Evolutionary conservation across 2,113 vertebrate species (phyloP).

Genomic region (Trachemys scripta): DNA sequence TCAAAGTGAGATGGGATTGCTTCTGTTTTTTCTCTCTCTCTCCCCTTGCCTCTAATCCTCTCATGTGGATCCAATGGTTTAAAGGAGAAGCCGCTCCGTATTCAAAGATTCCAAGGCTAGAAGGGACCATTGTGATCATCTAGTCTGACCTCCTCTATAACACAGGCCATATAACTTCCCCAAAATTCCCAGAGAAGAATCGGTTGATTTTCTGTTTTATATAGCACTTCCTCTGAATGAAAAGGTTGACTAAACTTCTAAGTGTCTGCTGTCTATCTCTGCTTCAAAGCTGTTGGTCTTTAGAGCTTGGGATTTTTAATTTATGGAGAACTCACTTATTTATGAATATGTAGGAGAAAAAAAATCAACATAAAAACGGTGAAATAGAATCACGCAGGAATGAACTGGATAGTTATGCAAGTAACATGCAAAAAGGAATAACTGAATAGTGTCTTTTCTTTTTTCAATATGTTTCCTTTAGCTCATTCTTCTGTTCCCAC

Average conservation of each 20-base stretch:
- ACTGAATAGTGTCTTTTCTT: neutral
- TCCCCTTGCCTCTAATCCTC: neutral
- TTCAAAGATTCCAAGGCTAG: neutral
- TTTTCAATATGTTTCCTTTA: neutral
- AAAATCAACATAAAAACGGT: neutral
- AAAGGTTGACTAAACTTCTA: neutral
- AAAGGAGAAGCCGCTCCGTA: accelerated
- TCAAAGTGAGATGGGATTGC: neutral
- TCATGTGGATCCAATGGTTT: neutral
- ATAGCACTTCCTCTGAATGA: neutral
- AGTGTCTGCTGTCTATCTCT: neutral
- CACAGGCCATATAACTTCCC: neutral
- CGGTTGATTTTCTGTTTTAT: neutral
- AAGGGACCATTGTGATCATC: neutral
- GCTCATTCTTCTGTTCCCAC: neutral
- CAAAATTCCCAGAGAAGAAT: neutral
- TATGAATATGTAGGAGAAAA: neutral
- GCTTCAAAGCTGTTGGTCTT: neutral
- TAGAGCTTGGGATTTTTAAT: neutral
- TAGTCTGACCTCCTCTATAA: neutral
- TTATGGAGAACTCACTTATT: neutral
- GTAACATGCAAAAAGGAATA: neutral
- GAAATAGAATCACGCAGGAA: neutral
- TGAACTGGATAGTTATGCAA: neutral
- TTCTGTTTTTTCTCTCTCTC: neutral